These are phyloP conservation scores for Cheilosia urbana DNA, from an alignment of 2,888 invertebrate species.

Conservation along the genomic window DNA sequence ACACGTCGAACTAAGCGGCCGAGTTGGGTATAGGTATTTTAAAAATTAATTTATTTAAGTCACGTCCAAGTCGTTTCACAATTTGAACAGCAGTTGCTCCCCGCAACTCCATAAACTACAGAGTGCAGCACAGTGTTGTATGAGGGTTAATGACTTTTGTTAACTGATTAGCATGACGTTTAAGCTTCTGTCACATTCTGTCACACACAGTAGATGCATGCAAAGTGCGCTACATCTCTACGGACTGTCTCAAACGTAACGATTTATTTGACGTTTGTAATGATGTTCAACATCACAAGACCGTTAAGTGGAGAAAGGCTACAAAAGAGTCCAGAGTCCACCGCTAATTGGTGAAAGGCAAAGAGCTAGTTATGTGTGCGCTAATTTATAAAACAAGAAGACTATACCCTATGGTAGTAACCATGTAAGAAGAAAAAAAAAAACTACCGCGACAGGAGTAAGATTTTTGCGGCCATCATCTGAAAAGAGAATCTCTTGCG, in stretches of 20 bases:
- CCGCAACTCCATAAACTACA: not conserved
- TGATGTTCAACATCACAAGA: not conserved
- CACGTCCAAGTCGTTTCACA: conserved; percentile 19
- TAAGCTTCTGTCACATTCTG: not conserved
- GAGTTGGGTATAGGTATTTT: not conserved
- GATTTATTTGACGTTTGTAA: not conserved
- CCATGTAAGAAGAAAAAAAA: not conserved
- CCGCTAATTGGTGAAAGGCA: not conserved
- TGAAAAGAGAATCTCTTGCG: conserved; percentile 4
- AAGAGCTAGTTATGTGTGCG: not conserved
- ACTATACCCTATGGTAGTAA: conserved; percentile 4
- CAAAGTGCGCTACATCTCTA: not conserved
- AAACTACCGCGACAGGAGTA: conserved; percentile 7
- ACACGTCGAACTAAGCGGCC: not conserved
- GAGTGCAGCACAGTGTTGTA: not conserved
- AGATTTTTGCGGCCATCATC: conserved; percentile 24
- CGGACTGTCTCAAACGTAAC: not conserved
- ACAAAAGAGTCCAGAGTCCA: not conserved
- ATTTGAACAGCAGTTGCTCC: not conserved
- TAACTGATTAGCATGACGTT: not conserved
- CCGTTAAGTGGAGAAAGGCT: not conserved
- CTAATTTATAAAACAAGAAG: not conserved
- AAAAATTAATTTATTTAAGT: conserved; percentile 12
- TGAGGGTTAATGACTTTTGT: not conserved
- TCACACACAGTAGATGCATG: not conserved